Evolutionary conservation across 2,113 vertebrate species (phyloP).

Genomic region (Benitochromis conjunctus): DNA sequence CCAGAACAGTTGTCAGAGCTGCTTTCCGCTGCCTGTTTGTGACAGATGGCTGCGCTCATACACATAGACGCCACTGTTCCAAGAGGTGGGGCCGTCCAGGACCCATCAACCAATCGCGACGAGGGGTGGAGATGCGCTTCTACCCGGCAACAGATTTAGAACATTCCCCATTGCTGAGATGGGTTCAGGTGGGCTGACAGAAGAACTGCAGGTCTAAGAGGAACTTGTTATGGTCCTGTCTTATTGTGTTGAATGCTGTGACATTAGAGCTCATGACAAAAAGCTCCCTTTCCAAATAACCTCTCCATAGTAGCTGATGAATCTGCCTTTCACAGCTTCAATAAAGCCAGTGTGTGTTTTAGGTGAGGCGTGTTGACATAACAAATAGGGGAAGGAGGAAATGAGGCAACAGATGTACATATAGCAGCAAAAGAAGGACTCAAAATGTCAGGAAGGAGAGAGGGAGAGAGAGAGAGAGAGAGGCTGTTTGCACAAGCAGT

Average conservation of each 20-base stretch:
- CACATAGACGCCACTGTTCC: constrained; percentile 31
- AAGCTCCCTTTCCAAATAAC: neutral
- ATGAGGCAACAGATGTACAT: constrained; percentile 26
- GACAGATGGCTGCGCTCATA: constrained; percentile 40
- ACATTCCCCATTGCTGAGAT: constrained; percentile 33
- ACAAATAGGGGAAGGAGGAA: constrained; percentile 2
- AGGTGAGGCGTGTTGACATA: constrained; percentile 17
- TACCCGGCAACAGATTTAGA: constrained; percentile 68
- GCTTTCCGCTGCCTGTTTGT: constrained; percentile 23
- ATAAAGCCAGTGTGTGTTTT: constrained; percentile 7
- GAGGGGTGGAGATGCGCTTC: constrained; percentile 68
- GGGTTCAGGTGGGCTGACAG: constrained; percentile 51
- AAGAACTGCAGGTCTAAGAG: constrained; percentile 2
- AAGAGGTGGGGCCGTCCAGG: constrained; percentile 29
- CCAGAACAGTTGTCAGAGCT: constrained; percentile 30
- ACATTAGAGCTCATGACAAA: neutral
- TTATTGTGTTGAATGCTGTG: neutral
- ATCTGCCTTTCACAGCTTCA: neutral
- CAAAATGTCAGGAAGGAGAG: constrained; percentile 28
- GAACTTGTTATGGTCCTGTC: constrained; percentile 6
- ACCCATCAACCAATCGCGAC: constrained; percentile 50
- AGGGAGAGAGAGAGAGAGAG: neutral
- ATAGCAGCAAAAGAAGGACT: constrained; percentile 34
- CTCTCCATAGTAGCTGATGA: neutral
- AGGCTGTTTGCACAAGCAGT: constrained; percentile 40